Evolutionary conservation across 2,113 vertebrate genomes (phyloP).

Genomic region (Cardinalis cardinalis): DNA sequence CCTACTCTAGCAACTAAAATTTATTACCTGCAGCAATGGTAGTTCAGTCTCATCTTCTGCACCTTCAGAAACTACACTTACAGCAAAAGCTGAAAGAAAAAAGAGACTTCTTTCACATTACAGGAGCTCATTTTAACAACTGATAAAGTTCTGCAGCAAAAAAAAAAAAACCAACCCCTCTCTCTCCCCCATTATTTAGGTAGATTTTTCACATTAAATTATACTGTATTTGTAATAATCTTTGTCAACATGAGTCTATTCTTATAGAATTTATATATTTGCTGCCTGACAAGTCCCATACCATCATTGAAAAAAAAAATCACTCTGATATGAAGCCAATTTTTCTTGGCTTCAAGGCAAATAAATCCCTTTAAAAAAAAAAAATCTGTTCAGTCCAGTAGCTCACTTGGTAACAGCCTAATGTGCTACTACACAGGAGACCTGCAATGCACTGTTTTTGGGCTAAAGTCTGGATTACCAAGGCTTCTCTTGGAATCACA

Average conservation of each 20-base stretch:
- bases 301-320: slow-evolving; percentile 18
- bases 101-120: slow-evolving; percentile 17
- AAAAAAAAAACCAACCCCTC: neutral
- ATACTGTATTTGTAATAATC: neutral
- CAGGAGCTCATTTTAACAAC: slow-evolving; percentile 12
- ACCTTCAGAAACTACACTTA: slow-evolving; percentile 51
- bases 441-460: neutral
- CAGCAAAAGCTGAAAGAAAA: slow-evolving; percentile 63
- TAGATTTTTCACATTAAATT: neutral
- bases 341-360: slow-evolving; percentile 17
- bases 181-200: neutral
- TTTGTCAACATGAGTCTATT: neutral
- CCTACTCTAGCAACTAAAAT: neutral
- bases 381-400: neutral
- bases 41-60: slow-evolving; percentile 45
- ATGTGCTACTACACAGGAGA: neutral
- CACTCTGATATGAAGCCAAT: slow-evolving; percentile 6
- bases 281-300: neutral
- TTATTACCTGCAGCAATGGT: slow-evolving; percentile 65
- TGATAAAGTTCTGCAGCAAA: neutral
- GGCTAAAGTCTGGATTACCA: neutral
- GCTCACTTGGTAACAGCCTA: neutral
- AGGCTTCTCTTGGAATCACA: neutral
- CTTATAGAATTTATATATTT: neutral
- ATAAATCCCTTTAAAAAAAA: neutral